These are phyloP conservation scores for Melanostigma gelatinosum DNA, from an alignment of 2,113 vertebrate genomes.

Conservation along the genomic window DNA sequence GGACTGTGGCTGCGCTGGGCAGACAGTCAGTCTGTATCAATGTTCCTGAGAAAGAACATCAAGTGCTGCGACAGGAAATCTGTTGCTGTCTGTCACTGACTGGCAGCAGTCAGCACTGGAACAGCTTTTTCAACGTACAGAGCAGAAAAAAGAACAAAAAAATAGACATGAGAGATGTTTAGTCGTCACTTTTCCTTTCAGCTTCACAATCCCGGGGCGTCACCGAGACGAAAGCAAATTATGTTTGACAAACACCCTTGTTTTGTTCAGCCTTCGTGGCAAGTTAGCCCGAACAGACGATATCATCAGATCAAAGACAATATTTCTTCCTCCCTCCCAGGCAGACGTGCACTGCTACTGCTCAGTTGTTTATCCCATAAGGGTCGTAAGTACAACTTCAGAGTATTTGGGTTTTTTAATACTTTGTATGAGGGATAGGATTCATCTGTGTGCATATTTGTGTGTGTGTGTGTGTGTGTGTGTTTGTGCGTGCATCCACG, in stretches of 20 bases:
- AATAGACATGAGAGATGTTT: neutral
- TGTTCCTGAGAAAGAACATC: neutral
- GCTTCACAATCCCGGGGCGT: conserved; percentile 41
- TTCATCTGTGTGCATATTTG: neutral
- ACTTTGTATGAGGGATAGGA: conserved; percentile 6
- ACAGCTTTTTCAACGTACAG: neutral
- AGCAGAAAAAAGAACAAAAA: conserved; percentile 22
- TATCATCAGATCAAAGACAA: conserved; percentile 76
- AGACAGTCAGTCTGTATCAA: neutral
- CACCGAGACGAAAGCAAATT: conserved; percentile 75
- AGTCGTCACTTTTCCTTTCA: conserved; percentile 42
- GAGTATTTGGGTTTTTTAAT: conserved; percentile 37
- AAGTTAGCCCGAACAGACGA: conserved; percentile 64
- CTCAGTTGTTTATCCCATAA: conserved; percentile 77
- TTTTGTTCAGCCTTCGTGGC: conserved; percentile 74
- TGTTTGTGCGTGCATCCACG: neutral
- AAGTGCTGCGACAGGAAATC: neutral
- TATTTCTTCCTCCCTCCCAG: conserved; percentile 42
- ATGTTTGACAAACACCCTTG: conserved; percentile 74
- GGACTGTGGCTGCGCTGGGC: too few species aligned
- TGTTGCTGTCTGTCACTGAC: neutral
- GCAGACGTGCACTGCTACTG: conserved; percentile 54
- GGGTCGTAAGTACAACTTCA: conserved; percentile 65
- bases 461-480: neutral
- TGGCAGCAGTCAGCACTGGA: conserved; percentile 16